A percentile compares a stretch with the other conserved stretches of the same genome.
These are phyloP conservation scores for Aphrocallistes beatrix DNA, from an alignment of 37 sponge, comb jelly and placozoan genomes.

Conservation along the genomic window DNA sequence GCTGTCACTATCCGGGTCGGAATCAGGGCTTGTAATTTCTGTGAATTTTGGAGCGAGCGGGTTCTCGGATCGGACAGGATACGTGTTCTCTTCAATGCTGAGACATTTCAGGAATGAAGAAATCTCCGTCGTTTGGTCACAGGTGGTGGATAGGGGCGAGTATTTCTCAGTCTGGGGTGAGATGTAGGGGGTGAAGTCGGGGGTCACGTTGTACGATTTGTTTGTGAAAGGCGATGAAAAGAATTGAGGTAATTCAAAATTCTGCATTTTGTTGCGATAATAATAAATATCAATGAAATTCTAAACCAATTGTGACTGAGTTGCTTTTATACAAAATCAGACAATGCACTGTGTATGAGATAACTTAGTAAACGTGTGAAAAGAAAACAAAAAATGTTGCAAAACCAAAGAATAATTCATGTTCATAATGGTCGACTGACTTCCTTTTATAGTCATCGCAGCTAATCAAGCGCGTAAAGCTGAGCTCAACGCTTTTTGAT, in stretches of 20 bases:
- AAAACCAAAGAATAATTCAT: not conserved
- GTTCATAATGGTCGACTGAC: not conserved
- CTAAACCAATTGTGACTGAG: not conserved
- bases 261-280: not conserved
- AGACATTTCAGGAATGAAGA: not conserved
- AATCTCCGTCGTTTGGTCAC: not conserved
- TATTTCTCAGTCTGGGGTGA: constrained; percentile 2
- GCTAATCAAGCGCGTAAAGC: not conserved
- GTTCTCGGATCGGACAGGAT: not conserved
- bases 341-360: not conserved
- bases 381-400: not conserved
- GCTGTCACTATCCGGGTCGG: not conserved
- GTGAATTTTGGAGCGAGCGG: not conserved
- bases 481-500: not conserved
- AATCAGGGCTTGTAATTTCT: not conserved
- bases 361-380: not conserved
- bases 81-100: not conserved
- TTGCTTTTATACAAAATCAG: not conserved
- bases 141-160: not conserved
- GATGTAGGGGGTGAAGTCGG: not conserved
- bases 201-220: not conserved
- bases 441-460: constrained; percentile 3
- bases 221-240: not conserved
- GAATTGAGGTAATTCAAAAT: not conserved
- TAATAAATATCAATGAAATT: not conserved